Base-by-base conservation (phyloP, 2,888 invertebrate species). In the Morpho achilles region DNA sequence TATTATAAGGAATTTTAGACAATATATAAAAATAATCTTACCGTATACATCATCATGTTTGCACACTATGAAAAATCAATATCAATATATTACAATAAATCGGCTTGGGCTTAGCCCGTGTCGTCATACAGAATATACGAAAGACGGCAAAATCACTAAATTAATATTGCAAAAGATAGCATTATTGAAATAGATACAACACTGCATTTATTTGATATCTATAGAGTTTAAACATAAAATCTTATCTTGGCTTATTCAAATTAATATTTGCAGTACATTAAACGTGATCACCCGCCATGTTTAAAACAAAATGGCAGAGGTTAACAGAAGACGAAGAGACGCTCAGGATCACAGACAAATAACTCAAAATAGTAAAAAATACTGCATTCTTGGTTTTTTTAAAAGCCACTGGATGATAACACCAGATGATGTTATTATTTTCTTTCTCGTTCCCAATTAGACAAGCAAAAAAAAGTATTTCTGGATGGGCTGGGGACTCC, bases 31-130 rank as follows among this genome's bases (percentile, higher is more conserved):
- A 50, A 52, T 45, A 59, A 46, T 48, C 84, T 84, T 81, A 88
- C 87, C 84, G 87, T 87, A 69, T 87, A 87, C 87, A 89, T 88
- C 88, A 89, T 87, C 87, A 86, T 86, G 58, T 66, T 71, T 65
- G 64, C 64, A 54, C 60, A 68, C 32, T 62, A 55, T 64, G 59
- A 66, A 72, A 74, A 80, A 82, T 83, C 82, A 77, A 82, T 83
- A 82, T 83, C 82, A 77, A 82, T 83, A 81, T 50, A 68, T 61
- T 62, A 66, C 66, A 71, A 47, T 16, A 47, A 51, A 69, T 64
- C 69, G 67, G 69, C 69, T 73, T 68, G 70, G 73, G 66, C 59
- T 50, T 62, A 59, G 68, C 60, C 67, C 69, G 66, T 67, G 32
- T 32, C 32, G 32, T 32, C 32, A 32, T 32, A 32, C 32, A 32